These are phyloP conservation scores for Stylophora pistillata DNA, from an alignment of 64 coral and sea anemone genomes.

Conservation along the genomic window DNA sequence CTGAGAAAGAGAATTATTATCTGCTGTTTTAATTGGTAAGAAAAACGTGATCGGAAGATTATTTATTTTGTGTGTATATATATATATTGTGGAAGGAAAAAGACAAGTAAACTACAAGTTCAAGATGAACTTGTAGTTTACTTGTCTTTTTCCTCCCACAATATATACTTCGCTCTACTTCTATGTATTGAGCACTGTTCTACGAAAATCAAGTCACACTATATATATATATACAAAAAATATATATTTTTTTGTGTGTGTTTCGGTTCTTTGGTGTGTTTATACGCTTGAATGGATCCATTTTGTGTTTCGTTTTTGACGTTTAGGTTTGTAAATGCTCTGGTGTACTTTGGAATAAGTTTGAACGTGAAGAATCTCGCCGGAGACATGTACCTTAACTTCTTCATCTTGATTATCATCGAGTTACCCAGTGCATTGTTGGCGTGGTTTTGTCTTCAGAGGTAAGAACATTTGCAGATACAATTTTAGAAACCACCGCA, in stretches of 20 bases:
- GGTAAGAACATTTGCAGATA: constrained; percentile 23
- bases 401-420: constrained; percentile 34
- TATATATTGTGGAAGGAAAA: no score
- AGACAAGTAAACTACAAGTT: no score
- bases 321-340: constrained; percentile 51
- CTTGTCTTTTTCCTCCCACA: no score
- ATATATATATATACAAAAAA: no score
- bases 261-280: constrained; percentile 1
- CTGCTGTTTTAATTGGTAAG: constrained; percentile 50
- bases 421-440: constrained; percentile 14
- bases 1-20: constrained; percentile 58
- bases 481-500: background rate
- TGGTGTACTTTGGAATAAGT: constrained; percentile 50
- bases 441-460: constrained; percentile 20
- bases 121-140: no score
- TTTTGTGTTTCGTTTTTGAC: background rate
- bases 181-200: no score
- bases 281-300: no score
- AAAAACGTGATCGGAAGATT: background rate
- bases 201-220: no score
- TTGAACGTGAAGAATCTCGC: constrained; percentile 58
- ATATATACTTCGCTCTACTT: no score
- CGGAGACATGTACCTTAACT: constrained; percentile 44
- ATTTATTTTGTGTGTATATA: no score
- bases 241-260: no score